A percentile compares a stretch with the other conserved stretches of the same genome.
Evolutionary conservation across 2,797 vertebrate species (phyloP).

Genomic region (Phoxinus dragarum): DNA sequence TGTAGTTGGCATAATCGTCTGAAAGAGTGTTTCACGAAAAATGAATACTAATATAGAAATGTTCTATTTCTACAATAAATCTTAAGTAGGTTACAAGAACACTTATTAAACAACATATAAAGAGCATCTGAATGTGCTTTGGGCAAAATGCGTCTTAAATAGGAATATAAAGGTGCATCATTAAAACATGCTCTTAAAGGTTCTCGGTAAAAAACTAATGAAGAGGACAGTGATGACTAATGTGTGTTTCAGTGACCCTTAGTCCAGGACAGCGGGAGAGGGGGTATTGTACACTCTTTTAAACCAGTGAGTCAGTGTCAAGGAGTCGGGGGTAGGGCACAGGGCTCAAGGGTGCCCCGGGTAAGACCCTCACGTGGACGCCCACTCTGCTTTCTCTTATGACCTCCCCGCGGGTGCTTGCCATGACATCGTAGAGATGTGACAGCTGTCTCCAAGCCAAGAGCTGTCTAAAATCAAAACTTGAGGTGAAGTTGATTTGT

Average conservation of each 20-base stretch:
- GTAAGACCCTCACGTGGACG: constrained; percentile 70
- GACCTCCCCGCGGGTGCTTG: constrained; percentile 74
- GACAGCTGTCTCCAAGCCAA: constrained; percentile 81
- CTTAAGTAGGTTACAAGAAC: neutral
- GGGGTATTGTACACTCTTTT: constrained; percentile 45
- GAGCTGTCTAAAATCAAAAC: constrained; percentile 67
- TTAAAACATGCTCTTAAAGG: constrained; percentile 62
- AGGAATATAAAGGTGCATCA: constrained; percentile 66
- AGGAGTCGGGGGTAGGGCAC: constrained; percentile 41
- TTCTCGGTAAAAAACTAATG: constrained; percentile 70
- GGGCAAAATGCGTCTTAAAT: constrained; percentile 69
- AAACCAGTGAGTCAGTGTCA: constrained; percentile 70
- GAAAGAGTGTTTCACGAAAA: neutral
- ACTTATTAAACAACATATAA: neutral
- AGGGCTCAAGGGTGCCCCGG: constrained; percentile 71
- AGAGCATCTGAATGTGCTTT: constrained; percentile 47
- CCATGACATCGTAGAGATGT: constrained; percentile 80
- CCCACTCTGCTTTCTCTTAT: constrained; percentile 61
- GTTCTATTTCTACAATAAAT: neutral
- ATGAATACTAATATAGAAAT: neutral
- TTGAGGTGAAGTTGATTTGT: constrained; percentile 30
- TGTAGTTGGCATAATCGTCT: neutral
- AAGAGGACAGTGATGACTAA: constrained; percentile 74
- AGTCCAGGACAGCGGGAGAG: constrained; percentile 62
- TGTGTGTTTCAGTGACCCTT: constrained; percentile 68